phyloP scores from a whole-genome alignment of 2,797 vertebrate genomes.

The Gephyroberyx darwinii region DNA sequence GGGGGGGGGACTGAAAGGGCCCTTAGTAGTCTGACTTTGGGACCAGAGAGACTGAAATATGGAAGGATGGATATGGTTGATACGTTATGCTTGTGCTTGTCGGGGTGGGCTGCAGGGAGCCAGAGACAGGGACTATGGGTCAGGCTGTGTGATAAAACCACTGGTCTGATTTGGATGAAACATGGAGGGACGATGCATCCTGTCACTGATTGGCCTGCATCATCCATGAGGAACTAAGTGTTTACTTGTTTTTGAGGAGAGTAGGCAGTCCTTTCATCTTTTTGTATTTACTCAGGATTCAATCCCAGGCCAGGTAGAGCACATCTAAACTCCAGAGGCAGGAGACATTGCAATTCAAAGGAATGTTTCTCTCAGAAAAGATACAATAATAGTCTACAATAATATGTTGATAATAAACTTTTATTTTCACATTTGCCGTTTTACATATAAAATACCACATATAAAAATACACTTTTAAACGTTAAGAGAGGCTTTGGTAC shows the following conservation, averaged over 20 bases:
- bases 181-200: too few relatives aligned
- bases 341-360: too few relatives aligned
- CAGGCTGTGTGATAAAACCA: too few relatives aligned
- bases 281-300: background rate
- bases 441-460: constrained; percentile 80
- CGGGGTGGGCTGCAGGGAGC: background rate
- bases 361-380: constrained; percentile 11
- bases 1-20: constrained; percentile 19
- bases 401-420: constrained; percentile 66
- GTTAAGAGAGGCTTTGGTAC: constrained; percentile 85
- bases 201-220: too few relatives aligned
- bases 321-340: too few relatives aligned
- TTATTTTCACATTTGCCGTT: constrained; percentile 78
- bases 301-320: too few relatives aligned
- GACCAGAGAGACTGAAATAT: constrained; percentile 11
- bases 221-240: too few relatives aligned
- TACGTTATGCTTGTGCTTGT: background rate
- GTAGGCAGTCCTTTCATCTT: background rate
- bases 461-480: constrained; percentile 85
- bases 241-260: too few relatives aligned
- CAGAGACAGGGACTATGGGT: too few relatives aligned
- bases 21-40: constrained; percentile 27
- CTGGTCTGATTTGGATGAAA: background rate
- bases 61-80: background rate
- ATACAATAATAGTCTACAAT: background rate